Conservation (phyloP, 2,113 vertebrate genomes). For the Haemorhous mexicanus region DNA sequence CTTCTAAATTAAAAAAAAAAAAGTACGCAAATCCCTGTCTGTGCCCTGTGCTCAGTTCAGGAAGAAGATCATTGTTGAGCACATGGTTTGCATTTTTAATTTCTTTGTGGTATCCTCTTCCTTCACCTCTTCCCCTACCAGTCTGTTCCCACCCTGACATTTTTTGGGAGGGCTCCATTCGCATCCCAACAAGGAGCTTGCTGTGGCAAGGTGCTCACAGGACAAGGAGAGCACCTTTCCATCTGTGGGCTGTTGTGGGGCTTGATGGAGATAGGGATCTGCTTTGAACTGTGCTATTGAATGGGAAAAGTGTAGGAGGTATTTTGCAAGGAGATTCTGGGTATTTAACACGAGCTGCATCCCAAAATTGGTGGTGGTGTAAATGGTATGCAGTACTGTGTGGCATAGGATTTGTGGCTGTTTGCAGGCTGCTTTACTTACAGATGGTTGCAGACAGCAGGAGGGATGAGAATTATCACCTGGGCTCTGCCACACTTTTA, state of each 20-base stretch:
- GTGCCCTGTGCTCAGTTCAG: background rate
- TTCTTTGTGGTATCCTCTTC: background rate
- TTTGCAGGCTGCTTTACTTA: background rate
- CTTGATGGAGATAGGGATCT: background rate
- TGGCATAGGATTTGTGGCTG: background rate
- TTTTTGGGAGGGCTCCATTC: rapidly evolving
- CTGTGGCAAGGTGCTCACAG: background rate
- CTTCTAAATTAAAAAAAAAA: background rate
- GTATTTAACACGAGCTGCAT: background rate
- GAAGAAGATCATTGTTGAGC: background rate
- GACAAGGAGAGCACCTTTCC: background rate
- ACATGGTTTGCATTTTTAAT: background rate
- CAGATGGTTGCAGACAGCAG: background rate
- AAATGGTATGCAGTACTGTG: background rate
- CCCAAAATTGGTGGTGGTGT: background rate
- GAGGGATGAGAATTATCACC: background rate
- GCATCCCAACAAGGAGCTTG: background rate
- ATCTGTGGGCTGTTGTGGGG: background rate
- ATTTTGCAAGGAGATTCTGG: background rate
- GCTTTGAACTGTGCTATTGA: background rate
- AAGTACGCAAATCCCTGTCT: background rate
- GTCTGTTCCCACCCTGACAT: background rate
- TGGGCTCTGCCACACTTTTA: rapidly evolving
- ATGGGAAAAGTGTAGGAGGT: background rate
- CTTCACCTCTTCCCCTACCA: background rate